A percentile compares a stretch with the other conserved stretches of the same genome.
These are phyloP conservation scores for Sisyra nigra DNA, from an alignment of 2,888 invertebrate species.

Conservation along the genomic window DNA sequence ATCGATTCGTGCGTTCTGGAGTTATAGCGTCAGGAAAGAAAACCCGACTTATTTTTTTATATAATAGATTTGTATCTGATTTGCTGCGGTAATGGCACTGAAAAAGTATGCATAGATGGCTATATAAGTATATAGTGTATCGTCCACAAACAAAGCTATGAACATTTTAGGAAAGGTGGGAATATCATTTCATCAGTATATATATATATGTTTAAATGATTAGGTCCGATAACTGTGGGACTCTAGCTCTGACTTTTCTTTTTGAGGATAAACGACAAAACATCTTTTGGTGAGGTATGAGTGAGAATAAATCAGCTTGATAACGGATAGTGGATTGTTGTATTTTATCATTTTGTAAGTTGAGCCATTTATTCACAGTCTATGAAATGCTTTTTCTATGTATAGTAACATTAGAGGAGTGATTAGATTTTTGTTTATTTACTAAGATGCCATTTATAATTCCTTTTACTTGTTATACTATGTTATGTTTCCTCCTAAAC, in stretches of 20 bases:
- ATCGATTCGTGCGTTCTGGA: no score
- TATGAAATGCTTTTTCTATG: no score
- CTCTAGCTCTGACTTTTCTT: slow-evolving; percentile 12
- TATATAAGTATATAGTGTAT: no score
- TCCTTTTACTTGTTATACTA: no score
- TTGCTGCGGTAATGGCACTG: slow-evolving; percentile 12
- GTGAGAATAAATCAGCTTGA: slow-evolving; percentile 14
- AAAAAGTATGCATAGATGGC: slow-evolving; percentile 15
- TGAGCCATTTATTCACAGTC: slow-evolving; percentile 18
- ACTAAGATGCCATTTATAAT: no score
- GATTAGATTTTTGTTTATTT: no score
- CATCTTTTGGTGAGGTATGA: slow-evolving; percentile 15
- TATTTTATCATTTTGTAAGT: slow-evolving; percentile 16
- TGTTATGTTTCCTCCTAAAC: no score
- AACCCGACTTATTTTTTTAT: no score
- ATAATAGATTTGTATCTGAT: slow-evolving; percentile 14
- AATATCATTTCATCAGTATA: no score
- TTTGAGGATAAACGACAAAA: slow-evolving; percentile 13
- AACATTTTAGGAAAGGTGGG: slow-evolving; percentile 10
- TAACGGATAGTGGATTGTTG: slow-evolving; percentile 13
- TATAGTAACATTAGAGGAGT: no score
- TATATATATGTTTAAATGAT: slow-evolving; percentile 11
- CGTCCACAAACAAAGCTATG: slow-evolving; percentile 13
- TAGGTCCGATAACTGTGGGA: slow-evolving; percentile 11
- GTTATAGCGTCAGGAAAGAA: no score